A percentile compares a stretch with the other conserved stretches of the same genome.
Conservation (phyloP, 2,797 vertebrate species). For the Corythornis leucogaster region DNA sequence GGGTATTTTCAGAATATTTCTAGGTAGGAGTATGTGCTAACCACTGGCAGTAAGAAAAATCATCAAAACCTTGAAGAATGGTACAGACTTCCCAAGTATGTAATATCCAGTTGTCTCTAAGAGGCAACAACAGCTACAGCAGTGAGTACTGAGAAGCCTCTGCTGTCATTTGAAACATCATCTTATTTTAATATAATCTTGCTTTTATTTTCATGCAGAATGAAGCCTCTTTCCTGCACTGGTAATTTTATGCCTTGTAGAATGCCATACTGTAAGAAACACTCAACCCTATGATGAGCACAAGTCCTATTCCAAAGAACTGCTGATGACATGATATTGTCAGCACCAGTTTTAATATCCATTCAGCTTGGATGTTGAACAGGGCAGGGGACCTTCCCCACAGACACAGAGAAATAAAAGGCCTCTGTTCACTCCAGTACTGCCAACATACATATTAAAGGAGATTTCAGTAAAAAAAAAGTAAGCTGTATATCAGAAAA, state of each 20-base stretch:
- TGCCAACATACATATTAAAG: background rate
- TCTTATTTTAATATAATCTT: background rate
- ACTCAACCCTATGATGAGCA: background rate
- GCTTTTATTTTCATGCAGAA: slow-evolving; percentile 19
- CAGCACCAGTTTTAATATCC: slow-evolving; percentile 13
- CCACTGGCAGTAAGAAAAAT: background rate
- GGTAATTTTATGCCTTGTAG: background rate
- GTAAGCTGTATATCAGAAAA: background rate
- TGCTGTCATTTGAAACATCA: background rate
- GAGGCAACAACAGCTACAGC: background rate
- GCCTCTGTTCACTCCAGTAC: background rate
- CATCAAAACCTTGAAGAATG: background rate
- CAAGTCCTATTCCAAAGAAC: background rate
- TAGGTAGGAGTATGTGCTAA: background rate
- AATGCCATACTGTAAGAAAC: background rate
- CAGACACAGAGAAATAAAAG: background rate
- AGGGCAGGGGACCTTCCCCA: background rate
- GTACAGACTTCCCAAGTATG: background rate
- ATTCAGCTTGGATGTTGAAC: background rate
- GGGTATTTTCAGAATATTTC: background rate
- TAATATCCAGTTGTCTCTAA: background rate
- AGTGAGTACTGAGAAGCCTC: background rate
- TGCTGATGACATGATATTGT: slow-evolving; percentile 9
- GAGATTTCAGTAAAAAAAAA: background rate
- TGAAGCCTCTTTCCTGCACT: background rate